Percentiles rank a stretch among this genome's conserved stretches.
Conservation (phyloP, 2,888 invertebrate species). For the Mythimna ferrago region DNA sequence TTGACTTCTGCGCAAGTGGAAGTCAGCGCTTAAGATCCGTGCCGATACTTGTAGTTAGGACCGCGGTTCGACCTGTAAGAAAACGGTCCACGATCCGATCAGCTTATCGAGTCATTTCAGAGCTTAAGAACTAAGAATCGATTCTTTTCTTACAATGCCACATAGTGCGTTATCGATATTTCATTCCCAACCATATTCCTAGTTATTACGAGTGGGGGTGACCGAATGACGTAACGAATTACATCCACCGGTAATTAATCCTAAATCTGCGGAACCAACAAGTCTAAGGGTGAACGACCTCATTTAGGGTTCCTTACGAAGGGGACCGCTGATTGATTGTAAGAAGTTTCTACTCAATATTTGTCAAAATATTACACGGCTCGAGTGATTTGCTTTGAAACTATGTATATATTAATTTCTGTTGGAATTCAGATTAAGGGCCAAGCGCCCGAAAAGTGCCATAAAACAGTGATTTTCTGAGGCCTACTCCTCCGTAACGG, state of each 20-base stretch:
- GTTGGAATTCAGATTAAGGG: constrained; percentile 14
- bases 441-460: no score
- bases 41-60: no score
- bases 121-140: neutral
- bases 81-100: no score
- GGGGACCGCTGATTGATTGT: constrained; percentile 79
- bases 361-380: constrained; percentile 85
- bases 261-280: constrained; percentile 80
- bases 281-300: constrained; percentile 80
- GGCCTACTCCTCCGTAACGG: no score
- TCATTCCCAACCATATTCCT: constrained; percentile 8
- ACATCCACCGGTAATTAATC: constrained; percentile 83
- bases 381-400: constrained; percentile 69
- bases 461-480: no score
- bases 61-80: no score
- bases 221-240: constrained; percentile 70
- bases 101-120: neutral
- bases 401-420: constrained; percentile 31
- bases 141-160: neutral
- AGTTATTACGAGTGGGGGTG: constrained; percentile 58
- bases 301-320: constrained; percentile 70
- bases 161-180: constrained; percentile 31
- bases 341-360: constrained; percentile 80
- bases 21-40: no score
- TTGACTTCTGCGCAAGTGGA: no score